Base-by-base conservation (phyloP, 2,888 invertebrate species). In the Luperina testacea region DNA sequence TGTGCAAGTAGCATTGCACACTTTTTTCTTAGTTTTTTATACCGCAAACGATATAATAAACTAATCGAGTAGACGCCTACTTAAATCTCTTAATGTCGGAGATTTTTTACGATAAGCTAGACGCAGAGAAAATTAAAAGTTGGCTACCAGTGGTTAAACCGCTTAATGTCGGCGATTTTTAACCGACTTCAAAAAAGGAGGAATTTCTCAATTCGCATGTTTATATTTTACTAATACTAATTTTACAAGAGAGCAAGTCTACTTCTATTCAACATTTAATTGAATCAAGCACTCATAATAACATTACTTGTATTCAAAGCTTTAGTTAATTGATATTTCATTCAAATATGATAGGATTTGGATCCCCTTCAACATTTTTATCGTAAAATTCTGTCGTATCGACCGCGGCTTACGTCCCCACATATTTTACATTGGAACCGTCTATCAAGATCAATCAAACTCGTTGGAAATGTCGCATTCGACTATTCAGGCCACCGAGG, bases 371-470 rank as follows among this genome's bases (percentile, higher is more conserved):
- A 42, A 65, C 5, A 51, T 71, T 71, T 59, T 64, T 24, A 61
- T 48, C 53, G 42, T 48, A 61, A 69, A 81, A 69, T 45, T 61
- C 42, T 51, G 61, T 72, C 48, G 32, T 75, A 74, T 65, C 72
- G 61, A 75, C 17, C 51, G 72, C 86, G 73, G 74, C 8, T 75
- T 85, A 72, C 38, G 51, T 59, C 53, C 27, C 42, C 45, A 38
- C 71, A 64, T 74, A 81, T 69, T 75, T 72, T 78, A 65, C 24
- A 57, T 71, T 65, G 38, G 42, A 71, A 13, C 67, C 59, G 63
- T 73, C 61, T 75, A 72, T 42, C 51, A 42, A 53, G 72, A 86
- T 86, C 84, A 76, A 86, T 84, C 87, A 86, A 59, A 85, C 53
- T 63, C 64, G 59, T 61, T 75, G 57, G 51, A 73, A 67, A 64